Base-by-base conservation (phyloP, 2,888 invertebrate species). In the Thymelicus lineola region DNA sequence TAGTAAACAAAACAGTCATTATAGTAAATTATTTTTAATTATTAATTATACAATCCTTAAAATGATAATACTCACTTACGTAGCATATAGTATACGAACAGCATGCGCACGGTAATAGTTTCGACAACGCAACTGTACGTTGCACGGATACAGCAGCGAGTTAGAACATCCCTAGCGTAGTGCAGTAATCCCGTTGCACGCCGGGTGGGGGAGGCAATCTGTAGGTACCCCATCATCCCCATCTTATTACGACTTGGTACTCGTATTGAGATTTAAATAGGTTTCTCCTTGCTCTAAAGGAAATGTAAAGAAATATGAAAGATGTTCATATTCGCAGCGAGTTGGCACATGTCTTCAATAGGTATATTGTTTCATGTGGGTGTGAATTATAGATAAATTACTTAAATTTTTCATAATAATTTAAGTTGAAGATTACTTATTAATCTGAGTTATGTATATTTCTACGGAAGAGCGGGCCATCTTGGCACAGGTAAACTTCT, bases 141-240 rank as follows among this genome's bases (percentile, higher is more conserved):
- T 53, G 17, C 48, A 17, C 17, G 50, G 17, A 17, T 20, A 53
- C 20, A 12, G 12, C 20, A 5, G 12, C 20, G 0, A 20, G 0
- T 20, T 7, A 12, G 20, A 20, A 53, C 53, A 53, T 53, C 20
- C 20, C 53, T 53, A 53, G 20, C 20, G 20, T 53, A 53, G 53
- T 53, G 53, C 53, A 53, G 53, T 53, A 53, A 53, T 20, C 53
- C 53, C 20, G 53, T 53, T 53, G 20, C 53, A 17, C 17, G 15
- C 53, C 17, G 53, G 53, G 53, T 20, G 53, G 53, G 53, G 53
- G 53, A 53, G 53, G 53, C 53, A 53, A 53, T 53, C 53, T 53
- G 20, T n/a, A 10, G 53, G n/a, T 20, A 6, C 50, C 53, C 53
- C 53, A 17, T 17, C 53, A 15, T 53, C 53, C 53, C 53, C 53